A percentile compares a stretch with the other conserved stretches of the same genome.
phyloP scores from a whole-genome alignment of 2,888 invertebrate genomes.

The Andrena trimmerana region DNA sequence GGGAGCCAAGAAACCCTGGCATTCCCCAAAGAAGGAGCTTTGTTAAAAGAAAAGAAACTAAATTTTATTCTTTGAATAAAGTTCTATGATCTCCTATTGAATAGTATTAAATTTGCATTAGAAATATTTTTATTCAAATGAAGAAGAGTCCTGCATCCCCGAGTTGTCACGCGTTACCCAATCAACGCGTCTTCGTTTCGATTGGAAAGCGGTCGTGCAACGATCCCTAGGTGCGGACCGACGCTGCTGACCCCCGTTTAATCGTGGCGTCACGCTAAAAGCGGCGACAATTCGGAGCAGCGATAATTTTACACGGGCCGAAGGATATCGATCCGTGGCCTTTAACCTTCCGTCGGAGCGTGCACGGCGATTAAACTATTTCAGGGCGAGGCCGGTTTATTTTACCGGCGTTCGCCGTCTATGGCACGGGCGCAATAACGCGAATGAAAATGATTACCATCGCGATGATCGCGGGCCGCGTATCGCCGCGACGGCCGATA shows the following conservation, averaged over 20 bases:
- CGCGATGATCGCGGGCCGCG: background rate
- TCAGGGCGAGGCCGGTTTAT: conserved; percentile 32
- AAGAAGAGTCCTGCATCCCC: no score
- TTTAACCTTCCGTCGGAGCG: conserved; percentile 35
- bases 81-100: no score
- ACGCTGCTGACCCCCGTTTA: conserved; percentile 1
- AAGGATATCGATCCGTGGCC: conserved; percentile 42
- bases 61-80: no score
- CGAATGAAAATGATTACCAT: conserved; percentile 21
- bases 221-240: background rate
- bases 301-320: conserved; percentile 32
- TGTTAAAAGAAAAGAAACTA: no score
- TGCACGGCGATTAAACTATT: conserved; percentile 45
- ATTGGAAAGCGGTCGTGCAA: background rate
- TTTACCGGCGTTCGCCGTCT: conserved; percentile 14
- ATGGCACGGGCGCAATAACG: conserved; percentile 12
- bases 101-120: no score
- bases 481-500: background rate
- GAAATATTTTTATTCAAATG: no score
- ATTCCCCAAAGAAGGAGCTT: no score
- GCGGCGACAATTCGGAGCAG: background rate
- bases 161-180: background rate
- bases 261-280: conserved; percentile 19
- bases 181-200: background rate
- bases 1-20: no score